phyloP scores from a whole-genome alignment of 2,113 vertebrate species.

The Megaptera novaeangliae region DNA sequence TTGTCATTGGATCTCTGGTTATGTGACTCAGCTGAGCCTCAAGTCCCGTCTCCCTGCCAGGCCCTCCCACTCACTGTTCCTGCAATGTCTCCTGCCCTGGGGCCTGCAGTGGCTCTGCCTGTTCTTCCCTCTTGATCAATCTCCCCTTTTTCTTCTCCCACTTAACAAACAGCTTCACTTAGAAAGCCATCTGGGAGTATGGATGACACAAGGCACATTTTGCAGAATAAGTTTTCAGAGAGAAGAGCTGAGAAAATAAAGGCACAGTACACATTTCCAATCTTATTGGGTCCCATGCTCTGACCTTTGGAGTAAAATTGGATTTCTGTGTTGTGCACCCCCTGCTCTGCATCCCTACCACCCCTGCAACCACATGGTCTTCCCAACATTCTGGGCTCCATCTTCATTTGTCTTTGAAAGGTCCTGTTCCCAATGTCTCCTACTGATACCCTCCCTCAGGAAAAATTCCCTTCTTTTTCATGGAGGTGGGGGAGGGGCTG shows the following conservation, averaged over 20 bases:
- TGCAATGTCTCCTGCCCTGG: neutral
- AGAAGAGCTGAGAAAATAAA: conserved; percentile 36
- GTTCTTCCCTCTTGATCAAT: neutral
- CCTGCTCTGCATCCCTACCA: neutral
- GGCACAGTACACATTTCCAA: neutral
- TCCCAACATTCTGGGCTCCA: neutral
- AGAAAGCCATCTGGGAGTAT: conserved; percentile 69
- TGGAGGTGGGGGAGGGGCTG: neutral
- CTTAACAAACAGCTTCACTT: conserved; percentile 52
- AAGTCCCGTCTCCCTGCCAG: neutral
- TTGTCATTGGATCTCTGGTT: neutral
- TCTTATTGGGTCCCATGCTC: conserved; percentile 28
- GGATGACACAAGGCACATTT: conserved; percentile 36
- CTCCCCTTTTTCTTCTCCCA: conserved; percentile 24
- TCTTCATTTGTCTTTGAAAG: neutral
- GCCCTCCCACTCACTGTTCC: fast-evolving
- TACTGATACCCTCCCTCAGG: neutral
- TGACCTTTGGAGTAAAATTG: neutral
- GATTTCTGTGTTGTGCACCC: neutral
- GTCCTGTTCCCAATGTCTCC: neutral
- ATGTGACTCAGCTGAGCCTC: neutral
- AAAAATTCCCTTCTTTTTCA: neutral
- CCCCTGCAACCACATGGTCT: fast-evolving
- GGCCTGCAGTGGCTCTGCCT: neutral
- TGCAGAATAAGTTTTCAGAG: conserved; percentile 17